Evolutionary conservation across 2,113 vertebrate species (phyloP).

Genomic region (Mastomys coucha): DNA sequence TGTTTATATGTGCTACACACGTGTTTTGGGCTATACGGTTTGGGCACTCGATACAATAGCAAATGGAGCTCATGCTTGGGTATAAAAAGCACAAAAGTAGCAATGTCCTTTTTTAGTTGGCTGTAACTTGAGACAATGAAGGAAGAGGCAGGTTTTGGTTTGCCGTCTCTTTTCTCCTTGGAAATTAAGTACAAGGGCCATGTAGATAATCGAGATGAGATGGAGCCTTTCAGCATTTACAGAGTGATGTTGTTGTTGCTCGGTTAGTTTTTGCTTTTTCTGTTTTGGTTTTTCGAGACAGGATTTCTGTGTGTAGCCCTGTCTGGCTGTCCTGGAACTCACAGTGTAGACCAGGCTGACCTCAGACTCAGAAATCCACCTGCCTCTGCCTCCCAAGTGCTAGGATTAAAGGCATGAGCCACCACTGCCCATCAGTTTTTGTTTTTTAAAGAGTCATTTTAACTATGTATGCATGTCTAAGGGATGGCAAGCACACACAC

Average conservation of each 20-base stretch:
- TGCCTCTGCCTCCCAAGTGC: no score
- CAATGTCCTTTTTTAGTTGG: neutral
- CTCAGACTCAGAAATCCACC: no score
- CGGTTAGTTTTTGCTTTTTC: neutral
- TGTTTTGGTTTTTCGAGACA: no score
- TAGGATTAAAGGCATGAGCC: no score
- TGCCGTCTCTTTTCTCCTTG: neutral
- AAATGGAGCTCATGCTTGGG: neutral
- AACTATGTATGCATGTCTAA: no score
- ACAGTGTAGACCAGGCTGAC: no score
- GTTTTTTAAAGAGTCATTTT: neutral
- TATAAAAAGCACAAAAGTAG: neutral
- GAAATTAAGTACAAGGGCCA: neutral
- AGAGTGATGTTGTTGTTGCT: no score
- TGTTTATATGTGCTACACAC: neutral
- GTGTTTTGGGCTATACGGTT: neutral
- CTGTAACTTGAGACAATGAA: neutral
- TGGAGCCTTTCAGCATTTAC: no score
- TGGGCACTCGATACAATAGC: neutral
- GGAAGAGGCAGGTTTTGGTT: neutral
- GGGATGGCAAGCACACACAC: neutral
- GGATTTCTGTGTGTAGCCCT: no score
- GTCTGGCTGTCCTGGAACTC: no score
- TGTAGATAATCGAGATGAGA: neutral
- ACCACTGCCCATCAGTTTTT: neutral